These are phyloP conservation scores for Melanargia galathea DNA, from an alignment of 2,888 invertebrate species.

Conservation along the genomic window DNA sequence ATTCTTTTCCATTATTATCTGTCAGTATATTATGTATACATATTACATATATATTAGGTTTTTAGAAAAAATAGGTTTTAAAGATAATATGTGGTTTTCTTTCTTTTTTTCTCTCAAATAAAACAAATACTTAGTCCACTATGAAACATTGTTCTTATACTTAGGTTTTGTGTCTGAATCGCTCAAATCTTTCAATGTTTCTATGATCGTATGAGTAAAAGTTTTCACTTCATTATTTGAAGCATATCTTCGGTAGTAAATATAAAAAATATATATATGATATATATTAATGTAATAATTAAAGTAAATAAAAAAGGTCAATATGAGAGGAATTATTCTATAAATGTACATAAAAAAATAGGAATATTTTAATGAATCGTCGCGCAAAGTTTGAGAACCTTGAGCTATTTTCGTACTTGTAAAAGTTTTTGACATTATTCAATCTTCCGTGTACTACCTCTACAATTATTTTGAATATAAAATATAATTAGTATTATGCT, in stretches of 20 bases:
- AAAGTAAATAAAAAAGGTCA: slow-evolving; percentile 75
- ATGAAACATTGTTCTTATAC: too few relatives aligned
- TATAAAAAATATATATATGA: slow-evolving; percentile 52
- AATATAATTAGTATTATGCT: slow-evolving; percentile 36
- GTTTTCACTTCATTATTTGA: slow-evolving; percentile 45
- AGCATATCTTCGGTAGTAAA: slow-evolving; percentile 73
- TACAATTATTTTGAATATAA: slow-evolving; percentile 39
- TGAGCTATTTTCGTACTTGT: slow-evolving; percentile 45
- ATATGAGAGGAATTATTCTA: slow-evolving; percentile 80
- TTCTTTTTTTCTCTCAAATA: too few relatives aligned
- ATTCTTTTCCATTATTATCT: too few relatives aligned
- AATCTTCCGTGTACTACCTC: slow-evolving; percentile 57
- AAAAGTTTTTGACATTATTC: slow-evolving; percentile 39
- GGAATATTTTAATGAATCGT: slow-evolving; percentile 58
- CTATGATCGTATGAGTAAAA: slow-evolving; percentile 17
- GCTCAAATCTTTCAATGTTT: slow-evolving; percentile 32
- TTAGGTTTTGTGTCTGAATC: background rate
- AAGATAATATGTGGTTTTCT: too few relatives aligned
- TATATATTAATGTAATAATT: slow-evolving; percentile 58
- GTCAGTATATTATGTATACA: too few relatives aligned
- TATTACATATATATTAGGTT: too few relatives aligned
- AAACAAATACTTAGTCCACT: too few relatives aligned
- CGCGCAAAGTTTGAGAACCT: slow-evolving; percentile 51
- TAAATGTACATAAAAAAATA: slow-evolving; percentile 73
- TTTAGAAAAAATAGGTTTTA: too few relatives aligned